phyloP scores from a whole-genome alignment of 2,797 vertebrate genomes.

The Bradypodion pumilum region DNA sequence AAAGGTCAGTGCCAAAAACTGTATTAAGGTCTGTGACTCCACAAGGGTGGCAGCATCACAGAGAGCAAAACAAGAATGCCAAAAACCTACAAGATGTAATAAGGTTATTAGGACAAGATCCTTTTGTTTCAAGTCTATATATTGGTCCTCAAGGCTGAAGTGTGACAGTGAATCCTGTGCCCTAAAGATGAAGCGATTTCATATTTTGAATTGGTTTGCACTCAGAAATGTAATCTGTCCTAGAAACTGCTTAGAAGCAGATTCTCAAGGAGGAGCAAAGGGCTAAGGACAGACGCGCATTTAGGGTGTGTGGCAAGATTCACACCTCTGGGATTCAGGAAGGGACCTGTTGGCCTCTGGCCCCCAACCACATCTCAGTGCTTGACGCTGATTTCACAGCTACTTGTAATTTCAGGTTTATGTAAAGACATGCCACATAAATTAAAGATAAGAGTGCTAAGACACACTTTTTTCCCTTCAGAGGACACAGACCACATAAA shows the following conservation, averaged over 20 bases:
- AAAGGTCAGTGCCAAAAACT: constrained; percentile 54
- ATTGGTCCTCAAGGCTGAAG: background rate
- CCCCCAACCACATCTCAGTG: too few relatives aligned
- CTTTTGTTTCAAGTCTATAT: background rate
- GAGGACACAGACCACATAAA: background rate
- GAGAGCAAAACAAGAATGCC: background rate
- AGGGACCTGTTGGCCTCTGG: background rate
- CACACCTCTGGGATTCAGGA: background rate
- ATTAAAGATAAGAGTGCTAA: background rate
- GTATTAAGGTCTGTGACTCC: constrained; percentile 33
- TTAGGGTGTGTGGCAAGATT: background rate
- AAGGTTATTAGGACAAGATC: background rate
- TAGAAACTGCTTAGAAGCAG: background rate
- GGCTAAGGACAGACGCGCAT: too few relatives aligned
- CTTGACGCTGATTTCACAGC: background rate
- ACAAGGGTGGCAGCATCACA: background rate
- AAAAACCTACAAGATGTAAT: background rate
- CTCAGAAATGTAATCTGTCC: background rate
- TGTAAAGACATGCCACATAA: background rate
- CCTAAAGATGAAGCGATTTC: background rate
- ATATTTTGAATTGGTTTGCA: background rate
- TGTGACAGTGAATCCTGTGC: background rate
- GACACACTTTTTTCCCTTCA: background rate
- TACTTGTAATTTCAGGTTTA: background rate
- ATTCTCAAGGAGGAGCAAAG: background rate